Base-by-base conservation (phyloP, 2,113 vertebrate genomes). In the Hippocampus mohnikei region DNA sequence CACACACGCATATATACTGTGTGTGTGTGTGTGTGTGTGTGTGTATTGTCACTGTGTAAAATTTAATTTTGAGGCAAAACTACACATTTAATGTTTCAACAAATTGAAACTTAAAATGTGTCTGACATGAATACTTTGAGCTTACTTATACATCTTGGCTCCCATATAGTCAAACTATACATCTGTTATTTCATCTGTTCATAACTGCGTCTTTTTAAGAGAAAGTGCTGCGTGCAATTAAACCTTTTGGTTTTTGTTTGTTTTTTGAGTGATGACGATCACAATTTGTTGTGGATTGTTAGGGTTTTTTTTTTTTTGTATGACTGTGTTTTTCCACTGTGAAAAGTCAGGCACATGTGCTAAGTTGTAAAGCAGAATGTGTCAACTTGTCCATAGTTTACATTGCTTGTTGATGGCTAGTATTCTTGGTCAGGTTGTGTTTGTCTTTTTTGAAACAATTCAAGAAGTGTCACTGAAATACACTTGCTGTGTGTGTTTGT, bases 361-460 rank as follows among this genome's bases (percentile, higher is more conserved):
- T 61, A 18, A 3, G 70, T 25, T 63, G 12, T 44, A 48, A 66
- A 46, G 42, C 1, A 33, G 63, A 73, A 56, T 64, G 48, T 72
- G 33, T 64, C 27, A 46, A 41, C 5, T 67, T 25, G 52, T 79
- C 67, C 50, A n/a, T 52, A 52, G 65, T 67, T 60, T 42, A 71
- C 42, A 66, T 53, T 67, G 59, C 70, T 76, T 66, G 66, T 78
- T 71, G 42, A 63, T 68, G 42, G 27, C 25, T 46, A 66, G 21
- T 37, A 12, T 40, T 74, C 0, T 9, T 50, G 65, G 71, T 66
- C 15, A 20, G 60, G 73, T 78, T 16, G 12, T 82, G 48, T 21
- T 52, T 18, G n/a, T 23, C 21, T 44, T 69, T 84, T 78, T 78
- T 79, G 12, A n/a, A 71, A 77, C 78, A 73, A 73, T 85, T 75